A percentile compares a stretch with the other conserved stretches of the same genome.
phyloP scores from a whole-genome alignment of 2,888 invertebrate genomes.

The Branchellion lobata region DNA sequence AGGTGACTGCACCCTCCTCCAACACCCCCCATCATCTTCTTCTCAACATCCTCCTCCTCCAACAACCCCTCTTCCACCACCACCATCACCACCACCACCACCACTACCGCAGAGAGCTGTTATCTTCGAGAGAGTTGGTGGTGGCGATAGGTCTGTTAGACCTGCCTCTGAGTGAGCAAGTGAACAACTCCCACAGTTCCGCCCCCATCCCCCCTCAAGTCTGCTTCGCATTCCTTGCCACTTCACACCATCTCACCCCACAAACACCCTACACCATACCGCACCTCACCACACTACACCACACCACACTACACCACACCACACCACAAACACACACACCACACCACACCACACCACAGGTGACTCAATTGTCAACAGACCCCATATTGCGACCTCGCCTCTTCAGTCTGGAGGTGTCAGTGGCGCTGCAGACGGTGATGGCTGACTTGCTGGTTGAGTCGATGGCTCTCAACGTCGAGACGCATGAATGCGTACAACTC shows the following conservation, averaged over 20 bases:
- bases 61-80: background rate
- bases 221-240: background rate
- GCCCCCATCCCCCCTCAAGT: background rate
- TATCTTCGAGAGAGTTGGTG: constrained; percentile 33
- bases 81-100: background rate
- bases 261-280: no score
- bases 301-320: background rate
- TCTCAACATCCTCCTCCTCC: background rate
- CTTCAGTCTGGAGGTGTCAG: constrained; percentile 12
- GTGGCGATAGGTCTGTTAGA: constrained; percentile 34
- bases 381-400: constrained; percentile 32
- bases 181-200: background rate
- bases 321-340: background rate
- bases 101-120: constrained; percentile 1
- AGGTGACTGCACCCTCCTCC: constrained; percentile 10
- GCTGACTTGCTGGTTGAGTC: constrained; percentile 36
- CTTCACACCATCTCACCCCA: background rate
- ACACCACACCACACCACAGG: background rate
- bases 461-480: constrained; percentile 38
- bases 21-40: no score
- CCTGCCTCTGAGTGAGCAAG: background rate
- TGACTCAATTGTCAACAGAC: constrained; percentile 15
- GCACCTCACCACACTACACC: no score
- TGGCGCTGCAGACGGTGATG: constrained; percentile 21
- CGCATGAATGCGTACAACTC: constrained; percentile 6